A percentile compares a stretch with the other conserved stretches of the same genome.
Evolutionary conservation across 2,113 vertebrate genomes (phyloP).

Genomic region (Siniperca knerii): DNA sequence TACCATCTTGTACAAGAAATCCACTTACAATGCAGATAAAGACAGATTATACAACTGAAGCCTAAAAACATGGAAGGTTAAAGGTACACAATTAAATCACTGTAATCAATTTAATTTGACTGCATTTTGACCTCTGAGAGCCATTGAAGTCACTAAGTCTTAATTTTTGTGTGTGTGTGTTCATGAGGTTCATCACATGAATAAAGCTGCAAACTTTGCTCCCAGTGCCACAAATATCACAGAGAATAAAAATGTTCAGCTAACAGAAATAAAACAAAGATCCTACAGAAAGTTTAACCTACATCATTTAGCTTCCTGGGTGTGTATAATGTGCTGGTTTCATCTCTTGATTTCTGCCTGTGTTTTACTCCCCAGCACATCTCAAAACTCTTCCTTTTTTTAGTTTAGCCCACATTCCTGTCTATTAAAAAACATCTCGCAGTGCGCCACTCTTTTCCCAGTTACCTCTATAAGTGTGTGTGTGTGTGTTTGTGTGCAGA

Average conservation of each 20-base stretch:
- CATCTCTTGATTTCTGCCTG: background rate
- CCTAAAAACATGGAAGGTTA: background rate
- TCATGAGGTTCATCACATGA: background rate
- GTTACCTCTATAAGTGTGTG: background rate
- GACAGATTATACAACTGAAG: background rate
- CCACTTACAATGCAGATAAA: conserved; percentile 4
- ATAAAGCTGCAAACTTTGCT: background rate
- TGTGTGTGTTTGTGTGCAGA: conserved; percentile 12
- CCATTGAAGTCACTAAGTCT: background rate
- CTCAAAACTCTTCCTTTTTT: background rate
- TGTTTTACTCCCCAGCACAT: background rate
- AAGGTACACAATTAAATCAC: too few species aligned
- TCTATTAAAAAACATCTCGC: conserved; percentile 36
- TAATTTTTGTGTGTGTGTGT: too few species aligned
- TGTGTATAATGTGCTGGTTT: too few species aligned
- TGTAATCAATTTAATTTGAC: too few species aligned
- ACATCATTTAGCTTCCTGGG: background rate
- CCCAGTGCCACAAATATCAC: background rate
- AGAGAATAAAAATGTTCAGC: background rate
- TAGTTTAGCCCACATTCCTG: background rate
- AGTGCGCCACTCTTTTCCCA: background rate
- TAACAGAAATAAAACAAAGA: too few species aligned
- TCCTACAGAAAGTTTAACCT: background rate
- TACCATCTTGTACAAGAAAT: background rate
- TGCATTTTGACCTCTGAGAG: background rate